Percentiles rank a stretch among this genome's conserved stretches.
These are phyloP conservation scores for Noctuana brunneofusca DNA, from an alignment of 2,888 invertebrate species.

Conservation along the genomic window DNA sequence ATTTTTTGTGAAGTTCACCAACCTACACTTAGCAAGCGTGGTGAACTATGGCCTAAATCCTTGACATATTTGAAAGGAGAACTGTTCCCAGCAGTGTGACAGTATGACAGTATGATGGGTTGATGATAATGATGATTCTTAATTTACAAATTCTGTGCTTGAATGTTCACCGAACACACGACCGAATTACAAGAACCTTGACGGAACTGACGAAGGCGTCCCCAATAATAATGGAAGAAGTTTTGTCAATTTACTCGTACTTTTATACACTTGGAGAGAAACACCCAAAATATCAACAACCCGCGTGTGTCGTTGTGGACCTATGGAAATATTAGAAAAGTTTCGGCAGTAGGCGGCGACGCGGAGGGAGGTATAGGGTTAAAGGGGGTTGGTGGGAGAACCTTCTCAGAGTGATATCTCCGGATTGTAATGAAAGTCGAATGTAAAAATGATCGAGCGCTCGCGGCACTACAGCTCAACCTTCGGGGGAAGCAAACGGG, in stretches of 20 bases:
- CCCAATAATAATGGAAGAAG: constrained; percentile 23
- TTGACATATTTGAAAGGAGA: too few species aligned
- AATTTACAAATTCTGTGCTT: too few species aligned
- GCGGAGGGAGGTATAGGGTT: constrained; percentile 6
- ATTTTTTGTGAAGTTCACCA: too few species aligned
- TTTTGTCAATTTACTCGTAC: constrained; percentile 17
- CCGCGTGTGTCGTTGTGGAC: constrained; percentile 5
- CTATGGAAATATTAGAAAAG: constrained; percentile 32
- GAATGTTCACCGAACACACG: too few species aligned
- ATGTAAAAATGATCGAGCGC: constrained; percentile 22
- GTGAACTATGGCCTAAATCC: too few species aligned
- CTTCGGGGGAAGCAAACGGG: background rate
- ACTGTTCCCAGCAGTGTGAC: too few species aligned
- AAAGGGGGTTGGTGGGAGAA: constrained; percentile 1
- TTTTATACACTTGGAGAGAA: constrained; percentile 15
- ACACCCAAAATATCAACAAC: constrained; percentile 26
- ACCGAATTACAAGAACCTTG: background rate
- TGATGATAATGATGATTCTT: too few species aligned
- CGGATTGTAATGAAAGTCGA: constrained; percentile 24
- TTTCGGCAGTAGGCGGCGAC: constrained; percentile 5
- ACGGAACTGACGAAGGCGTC: constrained; percentile 3
- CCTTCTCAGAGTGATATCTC: constrained; percentile 20
- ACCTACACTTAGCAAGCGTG: too few species aligned
- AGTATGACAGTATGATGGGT: too few species aligned
- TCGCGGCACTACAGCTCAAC: background rate